A percentile compares a stretch with the other conserved stretches of the same genome.
phyloP scores from a whole-genome alignment of 2,797 vertebrate genomes.

The Lutjanus argentimaculatus region DNA sequence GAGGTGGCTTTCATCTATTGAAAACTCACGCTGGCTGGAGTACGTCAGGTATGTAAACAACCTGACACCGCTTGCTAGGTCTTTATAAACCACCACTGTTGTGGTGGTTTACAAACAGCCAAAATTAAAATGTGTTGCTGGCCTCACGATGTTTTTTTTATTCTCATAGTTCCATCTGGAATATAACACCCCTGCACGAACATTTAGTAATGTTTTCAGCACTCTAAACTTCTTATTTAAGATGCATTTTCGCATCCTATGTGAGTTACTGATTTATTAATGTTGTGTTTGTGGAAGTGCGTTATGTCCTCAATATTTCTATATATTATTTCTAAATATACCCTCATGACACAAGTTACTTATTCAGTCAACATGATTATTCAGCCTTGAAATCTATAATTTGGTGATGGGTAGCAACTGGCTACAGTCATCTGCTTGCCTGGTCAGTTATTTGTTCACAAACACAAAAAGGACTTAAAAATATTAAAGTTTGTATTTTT shows the following conservation, averaged over 20 bases:
- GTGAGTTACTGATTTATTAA: background rate
- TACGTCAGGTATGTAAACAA: conserved; percentile 90
- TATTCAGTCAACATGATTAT: background rate
- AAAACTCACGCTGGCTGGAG: conserved; percentile 95
- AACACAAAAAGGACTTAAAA: background rate
- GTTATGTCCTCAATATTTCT: background rate
- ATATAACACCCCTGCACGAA: background rate
- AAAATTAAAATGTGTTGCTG: background rate
- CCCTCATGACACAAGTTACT: background rate
- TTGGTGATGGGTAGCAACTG: background rate
- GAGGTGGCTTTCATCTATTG: conserved; percentile 94
- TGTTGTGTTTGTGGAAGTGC: background rate
- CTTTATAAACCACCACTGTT: background rate
- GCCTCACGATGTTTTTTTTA: background rate
- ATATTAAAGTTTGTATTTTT: background rate
- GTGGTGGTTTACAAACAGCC: background rate
- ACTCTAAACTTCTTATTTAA: background rate
- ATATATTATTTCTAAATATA: background rate
- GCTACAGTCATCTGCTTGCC: background rate
- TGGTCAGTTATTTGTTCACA: background rate
- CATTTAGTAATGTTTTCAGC: background rate
- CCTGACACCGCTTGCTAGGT: background rate
- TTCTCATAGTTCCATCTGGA: background rate
- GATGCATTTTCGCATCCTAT: background rate
- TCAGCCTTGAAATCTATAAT: background rate